Evolutionary conservation across 37 sponge, comb jelly and placozoan species (phyloP).

Genomic region (Corticium candelabrum): DNA sequence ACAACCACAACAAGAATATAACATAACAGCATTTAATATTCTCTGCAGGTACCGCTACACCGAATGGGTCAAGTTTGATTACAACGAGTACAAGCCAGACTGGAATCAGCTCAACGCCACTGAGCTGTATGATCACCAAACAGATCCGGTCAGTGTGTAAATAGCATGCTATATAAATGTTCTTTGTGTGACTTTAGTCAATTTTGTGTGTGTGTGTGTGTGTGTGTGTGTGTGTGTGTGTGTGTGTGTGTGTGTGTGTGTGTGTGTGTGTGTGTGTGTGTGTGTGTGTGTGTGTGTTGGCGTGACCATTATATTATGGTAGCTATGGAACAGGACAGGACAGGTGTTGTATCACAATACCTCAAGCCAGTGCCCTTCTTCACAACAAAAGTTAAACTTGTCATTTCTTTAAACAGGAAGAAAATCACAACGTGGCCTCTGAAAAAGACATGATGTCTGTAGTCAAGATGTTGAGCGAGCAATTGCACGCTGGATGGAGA

Average conservation of each 20-base stretch:
- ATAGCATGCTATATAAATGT: too few species aligned
- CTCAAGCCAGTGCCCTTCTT: too few species aligned
- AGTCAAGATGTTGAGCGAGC: not conserved
- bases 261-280: too few species aligned
- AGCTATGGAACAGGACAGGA: too few species aligned
- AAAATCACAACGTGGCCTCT: not conserved
- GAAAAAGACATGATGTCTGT: not conserved
- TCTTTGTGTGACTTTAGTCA: too few species aligned
- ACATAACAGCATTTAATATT: not conserved
- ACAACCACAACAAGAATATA: not conserved
- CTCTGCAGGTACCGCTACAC: constrained; percentile 16
- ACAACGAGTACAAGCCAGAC: constrained; percentile 11
- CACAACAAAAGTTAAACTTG: not conserved
- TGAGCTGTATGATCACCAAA: constrained; percentile 31
- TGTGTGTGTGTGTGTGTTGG: too few species aligned
- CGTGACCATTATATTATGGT: too few species aligned
- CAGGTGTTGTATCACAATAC: too few species aligned
- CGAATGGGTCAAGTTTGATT: constrained; percentile 32
- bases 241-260: too few species aligned
- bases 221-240: too few species aligned
- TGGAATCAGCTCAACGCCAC: constrained; percentile 18
- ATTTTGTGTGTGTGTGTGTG: too few species aligned
- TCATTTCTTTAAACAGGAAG: not conserved
- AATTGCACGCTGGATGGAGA: constrained; percentile 2
- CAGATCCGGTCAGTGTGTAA: constrained; percentile 2